These are phyloP conservation scores for Lamellibrachia satsuma DNA, from an alignment of 2,888 invertebrate species.

Conservation along the genomic window DNA sequence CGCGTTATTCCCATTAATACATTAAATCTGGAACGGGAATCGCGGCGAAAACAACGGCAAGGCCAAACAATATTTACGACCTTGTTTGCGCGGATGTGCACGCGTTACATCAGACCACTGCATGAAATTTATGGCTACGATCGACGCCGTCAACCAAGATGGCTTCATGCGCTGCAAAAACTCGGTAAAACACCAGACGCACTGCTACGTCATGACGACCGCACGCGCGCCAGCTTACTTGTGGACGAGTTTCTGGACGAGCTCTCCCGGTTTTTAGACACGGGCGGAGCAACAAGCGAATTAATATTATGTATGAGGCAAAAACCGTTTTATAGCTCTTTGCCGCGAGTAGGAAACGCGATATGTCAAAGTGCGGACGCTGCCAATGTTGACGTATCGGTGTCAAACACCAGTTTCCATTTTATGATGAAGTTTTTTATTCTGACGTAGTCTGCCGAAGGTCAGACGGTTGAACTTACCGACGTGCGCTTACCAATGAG, in stretches of 20 bases:
- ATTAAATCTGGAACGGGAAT: neutral
- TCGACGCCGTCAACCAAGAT: neutral
- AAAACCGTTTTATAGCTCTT: neutral
- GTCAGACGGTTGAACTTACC: neutral
- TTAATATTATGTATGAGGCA: too few relatives aligned
- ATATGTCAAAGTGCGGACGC: neutral
- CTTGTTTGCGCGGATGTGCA: conserved; percentile 5
- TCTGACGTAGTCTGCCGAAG: neutral
- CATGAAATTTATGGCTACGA: neutral
- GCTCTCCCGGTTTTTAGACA: conserved; percentile 3
- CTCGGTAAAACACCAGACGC: neutral
- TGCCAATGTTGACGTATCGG: neutral
- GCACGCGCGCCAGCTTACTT: neutral
- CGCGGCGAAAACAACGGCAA: neutral
- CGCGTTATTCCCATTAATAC: neutral
- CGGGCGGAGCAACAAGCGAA: neutral
- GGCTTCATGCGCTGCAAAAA: neutral
- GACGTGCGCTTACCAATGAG: neutral
- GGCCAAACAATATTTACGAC: neutral
- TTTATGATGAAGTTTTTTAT: neutral
- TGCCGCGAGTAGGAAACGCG: neutral
- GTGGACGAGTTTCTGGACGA: neutral
- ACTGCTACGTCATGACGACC: neutral
- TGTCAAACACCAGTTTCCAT: neutral
- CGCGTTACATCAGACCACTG: neutral